Evolutionary conservation across 2,113 vertebrate genomes (phyloP).

Genomic region (Mustela nigripes): DNA sequence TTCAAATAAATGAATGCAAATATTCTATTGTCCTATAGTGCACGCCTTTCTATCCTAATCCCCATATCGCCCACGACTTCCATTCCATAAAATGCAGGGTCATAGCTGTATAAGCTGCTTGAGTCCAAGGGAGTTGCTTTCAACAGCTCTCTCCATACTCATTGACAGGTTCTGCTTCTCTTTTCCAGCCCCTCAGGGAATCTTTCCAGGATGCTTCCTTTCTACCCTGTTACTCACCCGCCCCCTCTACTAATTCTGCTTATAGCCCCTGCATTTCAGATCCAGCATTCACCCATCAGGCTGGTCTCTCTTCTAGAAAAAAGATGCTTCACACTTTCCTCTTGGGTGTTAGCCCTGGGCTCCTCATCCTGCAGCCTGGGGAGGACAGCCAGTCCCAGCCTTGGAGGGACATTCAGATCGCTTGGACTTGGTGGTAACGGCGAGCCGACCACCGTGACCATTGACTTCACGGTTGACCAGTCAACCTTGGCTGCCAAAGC

Average conservation of each 20-base stretch:
- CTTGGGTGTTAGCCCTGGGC: too few relatives aligned
- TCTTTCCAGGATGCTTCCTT: not conserved
- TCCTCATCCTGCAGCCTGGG: not conserved
- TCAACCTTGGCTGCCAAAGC: not conserved
- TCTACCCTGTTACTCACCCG: not conserved
- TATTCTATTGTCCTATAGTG: not conserved
- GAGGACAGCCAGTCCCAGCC: not conserved
- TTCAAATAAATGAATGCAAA: not conserved
- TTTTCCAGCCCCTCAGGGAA: not conserved
- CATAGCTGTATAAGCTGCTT: not conserved
- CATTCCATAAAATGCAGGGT: not conserved
- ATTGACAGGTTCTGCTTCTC: not conserved
- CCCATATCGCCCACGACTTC: too few relatives aligned
- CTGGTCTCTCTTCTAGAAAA: not conserved
- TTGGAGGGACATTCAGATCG: not conserved
- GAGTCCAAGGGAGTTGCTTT: not conserved
- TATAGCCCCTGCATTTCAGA: not conserved
- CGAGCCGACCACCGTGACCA: not conserved
- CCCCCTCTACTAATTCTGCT: not conserved
- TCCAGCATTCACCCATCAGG: not conserved
- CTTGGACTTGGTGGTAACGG: not conserved
- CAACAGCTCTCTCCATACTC: not conserved
- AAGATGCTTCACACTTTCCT: not conserved
- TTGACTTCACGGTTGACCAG: not conserved
- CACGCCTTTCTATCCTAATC: not conserved